Base-by-base conservation (phyloP, 2,888 invertebrate species). In the Erebia aethiops region DNA sequence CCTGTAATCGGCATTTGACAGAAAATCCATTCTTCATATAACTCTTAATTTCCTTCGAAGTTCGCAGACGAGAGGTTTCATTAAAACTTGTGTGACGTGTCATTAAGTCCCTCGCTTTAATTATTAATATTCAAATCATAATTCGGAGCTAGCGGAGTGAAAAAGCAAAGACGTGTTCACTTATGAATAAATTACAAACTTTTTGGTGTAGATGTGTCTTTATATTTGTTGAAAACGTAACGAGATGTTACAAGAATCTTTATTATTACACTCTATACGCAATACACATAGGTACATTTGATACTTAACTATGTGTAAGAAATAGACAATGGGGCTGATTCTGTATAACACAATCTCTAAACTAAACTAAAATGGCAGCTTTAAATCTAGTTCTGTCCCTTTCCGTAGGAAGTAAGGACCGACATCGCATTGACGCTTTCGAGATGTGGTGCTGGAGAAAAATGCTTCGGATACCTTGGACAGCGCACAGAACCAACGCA, bases 41-140 rank as follows among this genome's bases (percentile, higher is more conserved):
- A 80, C 78, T 77, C 83, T 84, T 88, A 88, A 91, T 88, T 90
- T 86, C 84, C 85, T 82, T 77, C 77, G 75, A 90, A 92, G 82
- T 92, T 91, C 74, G 80, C 82, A 86, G 89, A 87, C 88, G 86
- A 80, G 82, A 82, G 84, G 80, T 87, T 92, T 90, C 91, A 91
- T 92, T 92, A 89, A 90, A 92, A 92, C 89, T 92, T 91, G 85
- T 84, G 87, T 92, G 91, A 90, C 91, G 89, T 90, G 86, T 91
- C 91, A 92, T 92, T 92, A 90, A 89, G 85, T 84, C 82, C 78
- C 82, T 83, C 82, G 81, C 83, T 79, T 82, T 88, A 88, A 90
- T 90, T 90, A 92, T 91, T 90, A 91, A 90, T 89, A 91, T 91
- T 91, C 89, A 91, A 91, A 92, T 90, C 87, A 83, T 88, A 88